A percentile compares a stretch with the other conserved stretches of the same genome.
phyloP scores from a whole-genome alignment of 2,113 vertebrate species.

The Hippocampus barbouri region DNA sequence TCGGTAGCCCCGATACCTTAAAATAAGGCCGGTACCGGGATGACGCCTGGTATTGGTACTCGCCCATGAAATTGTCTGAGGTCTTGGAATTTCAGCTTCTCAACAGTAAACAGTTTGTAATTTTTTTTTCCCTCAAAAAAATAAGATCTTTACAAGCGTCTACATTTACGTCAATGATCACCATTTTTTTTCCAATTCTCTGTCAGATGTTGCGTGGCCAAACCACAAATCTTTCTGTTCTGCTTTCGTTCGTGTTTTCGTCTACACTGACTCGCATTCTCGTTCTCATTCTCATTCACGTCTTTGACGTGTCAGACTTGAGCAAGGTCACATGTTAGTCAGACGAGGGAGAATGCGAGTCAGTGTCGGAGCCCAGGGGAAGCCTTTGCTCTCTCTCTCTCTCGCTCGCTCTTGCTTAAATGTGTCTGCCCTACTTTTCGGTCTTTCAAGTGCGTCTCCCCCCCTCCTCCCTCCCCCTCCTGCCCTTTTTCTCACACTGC shows the following conservation, averaged over 20 bases:
- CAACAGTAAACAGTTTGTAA: too few species aligned
- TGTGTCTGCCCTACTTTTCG: conserved; percentile 64
- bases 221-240: conserved; percentile 28
- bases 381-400: conserved; percentile 26
- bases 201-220: not conserved
- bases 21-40: too few species aligned
- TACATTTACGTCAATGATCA: too few species aligned
- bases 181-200: too few species aligned
- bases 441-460: conserved; percentile 16
- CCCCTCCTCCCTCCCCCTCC: conserved; percentile 5
- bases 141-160: too few species aligned
- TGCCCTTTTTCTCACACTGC: conserved; percentile 6
- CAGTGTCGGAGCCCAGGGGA: conserved; percentile 25
- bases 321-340: conserved; percentile 44
- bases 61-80: too few species aligned
- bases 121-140: too few species aligned
- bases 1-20: too few species aligned
- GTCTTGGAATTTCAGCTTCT: too few species aligned
- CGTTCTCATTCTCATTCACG: too few species aligned
- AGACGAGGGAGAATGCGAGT: conserved; percentile 20
- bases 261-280: too few species aligned
- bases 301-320: conserved; percentile 26
- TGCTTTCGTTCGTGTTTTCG: not conserved
- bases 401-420: conserved; percentile 24
- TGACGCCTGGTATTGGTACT: too few species aligned